Evolutionary conservation across 2,888 invertebrate species (phyloP).

Genomic region (Agrochola lychnidis): DNA sequence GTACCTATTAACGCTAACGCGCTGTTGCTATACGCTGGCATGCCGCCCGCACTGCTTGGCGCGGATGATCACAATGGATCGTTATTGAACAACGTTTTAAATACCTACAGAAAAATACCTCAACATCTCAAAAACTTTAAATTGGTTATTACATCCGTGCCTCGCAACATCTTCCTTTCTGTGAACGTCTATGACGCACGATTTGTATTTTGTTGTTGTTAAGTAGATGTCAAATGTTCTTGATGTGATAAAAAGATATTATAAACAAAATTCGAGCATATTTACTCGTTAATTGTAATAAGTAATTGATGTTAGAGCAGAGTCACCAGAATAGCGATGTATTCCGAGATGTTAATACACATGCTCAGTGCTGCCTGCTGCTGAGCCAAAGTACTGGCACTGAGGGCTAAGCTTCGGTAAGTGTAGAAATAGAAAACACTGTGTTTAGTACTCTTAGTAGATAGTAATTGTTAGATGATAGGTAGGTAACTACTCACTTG

Average conservation of each 20-base stretch:
- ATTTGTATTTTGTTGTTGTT: constrained; percentile 59
- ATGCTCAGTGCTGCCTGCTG: constrained; percentile 17
- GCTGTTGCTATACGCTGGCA: constrained; percentile 79
- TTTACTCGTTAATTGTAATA: constrained; percentile 6
- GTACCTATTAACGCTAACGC: constrained; percentile 81
- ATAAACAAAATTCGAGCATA: not conserved
- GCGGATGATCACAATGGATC: constrained; percentile 70
- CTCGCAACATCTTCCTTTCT: constrained; percentile 72
- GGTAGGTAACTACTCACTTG: constrained; percentile 48
- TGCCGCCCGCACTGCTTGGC: constrained; percentile 77
- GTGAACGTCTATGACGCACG: constrained; percentile 69
- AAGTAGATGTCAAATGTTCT: constrained; percentile 45
- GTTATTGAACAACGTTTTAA: constrained; percentile 49
- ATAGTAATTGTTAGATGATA: constrained; percentile 52
- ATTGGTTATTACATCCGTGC: constrained; percentile 69
- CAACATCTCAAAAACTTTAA: constrained; percentile 32
- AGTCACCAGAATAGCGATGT: constrained; percentile 17
- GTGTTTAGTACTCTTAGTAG: constrained; percentile 35
- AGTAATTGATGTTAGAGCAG: constrained; percentile 39
- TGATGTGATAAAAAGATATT: constrained; percentile 20
- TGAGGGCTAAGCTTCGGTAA: constrained; percentile 31
- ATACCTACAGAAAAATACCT: constrained; percentile 37
- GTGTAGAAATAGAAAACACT: constrained; percentile 49
- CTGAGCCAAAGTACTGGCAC: constrained; percentile 19
- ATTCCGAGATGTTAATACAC: constrained; percentile 25